A percentile compares a stretch with the other conserved stretches of the same genome.
phyloP scores from a whole-genome alignment of 1,140 invertebrate genomes.

The Drosophila tani region DNA sequence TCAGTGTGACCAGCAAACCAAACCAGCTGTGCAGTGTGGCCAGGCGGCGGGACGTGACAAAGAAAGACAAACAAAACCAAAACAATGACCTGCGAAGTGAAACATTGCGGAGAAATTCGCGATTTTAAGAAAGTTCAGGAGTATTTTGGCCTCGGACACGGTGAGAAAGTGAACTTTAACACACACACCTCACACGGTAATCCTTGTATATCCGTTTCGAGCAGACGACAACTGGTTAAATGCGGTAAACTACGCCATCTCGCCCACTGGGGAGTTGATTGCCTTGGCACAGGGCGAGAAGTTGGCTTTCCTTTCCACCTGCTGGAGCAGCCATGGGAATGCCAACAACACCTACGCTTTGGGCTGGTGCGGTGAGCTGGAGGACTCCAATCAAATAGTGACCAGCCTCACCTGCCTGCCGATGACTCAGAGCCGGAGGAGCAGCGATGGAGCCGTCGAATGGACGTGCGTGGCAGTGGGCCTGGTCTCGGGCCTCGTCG shows the following conservation, averaged over 20 bases:
- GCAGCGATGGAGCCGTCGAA: slow-evolving; percentile 87
- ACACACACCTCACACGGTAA: slow-evolving; percentile 10
- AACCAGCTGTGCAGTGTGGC: slow-evolving; percentile 2
- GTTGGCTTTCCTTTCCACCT: slow-evolving; percentile 88
- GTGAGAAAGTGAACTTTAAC: slow-evolving; percentile 44
- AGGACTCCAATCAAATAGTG: slow-evolving; percentile 85
- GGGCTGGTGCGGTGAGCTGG: slow-evolving; percentile 86
- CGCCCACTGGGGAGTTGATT: slow-evolving; percentile 90
- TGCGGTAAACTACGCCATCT: slow-evolving; percentile 89
- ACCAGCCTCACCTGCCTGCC: slow-evolving; percentile 86
- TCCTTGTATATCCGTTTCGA: neutral
- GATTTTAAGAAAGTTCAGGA: slow-evolving; percentile 87
- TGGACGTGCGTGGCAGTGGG: slow-evolving; percentile 97
- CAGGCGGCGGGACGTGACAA: neutral
- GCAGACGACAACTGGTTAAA: slow-evolving; percentile 90
- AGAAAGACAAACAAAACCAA: slow-evolving; percentile 43
- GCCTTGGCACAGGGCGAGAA: slow-evolving; percentile 89
- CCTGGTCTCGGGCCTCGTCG: slow-evolving; percentile 92
- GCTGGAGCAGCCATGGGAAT: slow-evolving; percentile 87
- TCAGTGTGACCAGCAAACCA: neutral
- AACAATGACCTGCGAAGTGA: slow-evolving; percentile 89
- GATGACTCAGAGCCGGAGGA: slow-evolving; percentile 76
- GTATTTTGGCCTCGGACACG: slow-evolving; percentile 85
- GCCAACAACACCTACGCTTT: slow-evolving; percentile 86
- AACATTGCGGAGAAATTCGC: slow-evolving; percentile 88